Base-by-base conservation (phyloP, 37 sponge, comb jelly and placozoan genomes). In the Mnemiopsis leidyi region DNA sequence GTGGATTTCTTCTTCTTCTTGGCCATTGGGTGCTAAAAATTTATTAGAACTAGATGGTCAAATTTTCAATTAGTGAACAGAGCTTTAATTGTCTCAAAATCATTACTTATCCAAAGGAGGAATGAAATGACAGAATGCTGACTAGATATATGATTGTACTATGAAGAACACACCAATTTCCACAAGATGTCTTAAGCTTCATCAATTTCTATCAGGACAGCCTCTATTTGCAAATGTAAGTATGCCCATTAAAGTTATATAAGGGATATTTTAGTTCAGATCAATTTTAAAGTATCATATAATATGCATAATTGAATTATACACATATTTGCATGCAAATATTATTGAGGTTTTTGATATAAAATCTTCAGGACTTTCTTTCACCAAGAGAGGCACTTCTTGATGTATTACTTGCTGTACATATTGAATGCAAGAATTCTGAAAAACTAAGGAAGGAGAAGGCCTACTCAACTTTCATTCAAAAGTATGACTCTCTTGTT, bases 401-500 rank as follows among this genome's bases (percentile, higher is more conserved):
- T 5, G 82, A 79, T 32, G 82, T 79, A 7, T 21, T 79, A 3
- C 21, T 35, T 33, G 82, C 82, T 79, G 82, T 79, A 0, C 82
- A 79, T 29, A 31, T 35, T 5, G 82, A 79, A 35, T 79, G 82
- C 38, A 79, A 79, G 36, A 35, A 35, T 20, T 79, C 82, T 33
- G 82, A 79, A 16, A 79, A 79, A 31, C 36, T 79, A 31, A 79
- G 32, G 21, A 28, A 37, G 33, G 82, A 79, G 3, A 79, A 79
- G 21, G 35, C 38, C 5, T 79, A 36, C 21, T 2, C 82, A 16
- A 33, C 82, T 9, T 79, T 79, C 21, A 79, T 79, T 32, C 20
- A 32, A 20, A 79, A 79, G 95, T 96, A 96, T 88, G 92, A 95
- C 30, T 93, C 37, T 16, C 82, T 93, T 28, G 94, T 96, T 31